Percentiles rank a stretch among this genome's conserved stretches.
These are phyloP conservation scores for Liopterus haemorrhoidalis DNA, from an alignment of 2,888 invertebrate species.

Conservation along the genomic window DNA sequence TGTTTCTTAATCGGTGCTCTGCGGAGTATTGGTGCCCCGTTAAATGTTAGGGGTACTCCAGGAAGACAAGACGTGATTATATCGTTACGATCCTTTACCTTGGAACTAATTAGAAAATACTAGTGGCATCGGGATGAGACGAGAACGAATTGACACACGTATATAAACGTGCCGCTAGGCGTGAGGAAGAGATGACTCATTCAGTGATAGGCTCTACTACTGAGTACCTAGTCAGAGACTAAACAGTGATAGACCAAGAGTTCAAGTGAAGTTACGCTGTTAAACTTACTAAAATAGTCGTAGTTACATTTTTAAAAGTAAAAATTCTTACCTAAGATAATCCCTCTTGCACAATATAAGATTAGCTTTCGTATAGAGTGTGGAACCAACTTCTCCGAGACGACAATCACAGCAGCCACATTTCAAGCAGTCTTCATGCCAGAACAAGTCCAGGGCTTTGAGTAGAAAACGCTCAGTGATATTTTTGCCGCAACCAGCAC, in stretches of 20 bases:
- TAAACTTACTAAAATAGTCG: conserved; percentile 3
- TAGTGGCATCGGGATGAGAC: too few species aligned
- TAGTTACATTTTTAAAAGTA: neutral
- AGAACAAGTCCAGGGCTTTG: conserved; percentile 87
- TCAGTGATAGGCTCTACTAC: neutral
- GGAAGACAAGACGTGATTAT: too few species aligned
- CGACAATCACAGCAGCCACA: conserved; percentile 96
- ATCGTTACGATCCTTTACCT: too few species aligned
- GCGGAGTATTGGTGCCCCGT: too few species aligned
- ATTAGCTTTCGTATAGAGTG: conserved; percentile 91
- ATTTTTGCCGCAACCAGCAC: conserved; percentile 90
- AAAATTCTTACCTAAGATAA: conserved; percentile 74
- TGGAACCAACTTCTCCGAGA: conserved; percentile 92
- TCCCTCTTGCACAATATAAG: conserved; percentile 93
- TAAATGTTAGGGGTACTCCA: too few species aligned
- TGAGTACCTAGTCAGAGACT: too few species aligned
- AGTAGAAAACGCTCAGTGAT: conserved; percentile 88
- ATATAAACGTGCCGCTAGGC: too few species aligned
- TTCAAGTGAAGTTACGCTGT: neutral
- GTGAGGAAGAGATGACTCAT: too few species aligned
- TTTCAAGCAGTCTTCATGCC: conserved; percentile 98
- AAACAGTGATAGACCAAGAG: too few species aligned
- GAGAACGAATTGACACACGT: too few species aligned
- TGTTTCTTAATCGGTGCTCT: too few species aligned
- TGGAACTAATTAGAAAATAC: too few species aligned